Conservation (phyloP, 2,797 vertebrate species). For the Sylvilagus floridanus region DNA sequence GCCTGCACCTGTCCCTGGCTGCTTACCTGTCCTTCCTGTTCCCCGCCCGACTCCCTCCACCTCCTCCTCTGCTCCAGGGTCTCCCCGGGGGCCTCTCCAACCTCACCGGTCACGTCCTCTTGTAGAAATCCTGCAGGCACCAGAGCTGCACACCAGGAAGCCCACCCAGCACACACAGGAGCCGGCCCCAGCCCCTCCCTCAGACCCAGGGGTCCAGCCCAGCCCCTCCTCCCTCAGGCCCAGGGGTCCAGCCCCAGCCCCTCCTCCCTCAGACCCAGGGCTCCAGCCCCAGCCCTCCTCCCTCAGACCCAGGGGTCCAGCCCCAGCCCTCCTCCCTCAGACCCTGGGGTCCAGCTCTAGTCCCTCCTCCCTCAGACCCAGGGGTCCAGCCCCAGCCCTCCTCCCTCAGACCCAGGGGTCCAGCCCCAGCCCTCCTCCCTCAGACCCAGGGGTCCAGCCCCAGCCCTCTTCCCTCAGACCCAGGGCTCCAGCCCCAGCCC, state of each 20-base stretch:
- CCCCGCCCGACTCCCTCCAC: background rate
- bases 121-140: background rate
- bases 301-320: background rate
- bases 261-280: background rate
- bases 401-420: background rate
- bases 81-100: background rate
- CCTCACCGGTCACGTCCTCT: rapidly evolving
- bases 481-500: background rate
- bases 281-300: background rate
- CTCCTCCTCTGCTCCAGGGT: too few relatives aligned
- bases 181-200: background rate
- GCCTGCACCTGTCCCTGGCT: background rate
- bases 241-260: too few relatives aligned
- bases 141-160: rapidly evolving
- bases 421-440: background rate
- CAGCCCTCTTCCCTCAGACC: background rate
- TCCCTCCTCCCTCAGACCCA: background rate
- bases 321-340: background rate
- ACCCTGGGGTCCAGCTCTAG: background rate
- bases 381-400: background rate
- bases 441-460: too few relatives aligned
- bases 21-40: slow-evolving; percentile 53
- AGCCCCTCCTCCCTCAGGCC: background rate
- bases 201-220: background rate
- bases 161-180: background rate